Evolutionary conservation across 2,797 vertebrate genomes (phyloP), one percentile per base, ranked within the genome.

Genomic region (Hozukius guyotensis): DNA sequence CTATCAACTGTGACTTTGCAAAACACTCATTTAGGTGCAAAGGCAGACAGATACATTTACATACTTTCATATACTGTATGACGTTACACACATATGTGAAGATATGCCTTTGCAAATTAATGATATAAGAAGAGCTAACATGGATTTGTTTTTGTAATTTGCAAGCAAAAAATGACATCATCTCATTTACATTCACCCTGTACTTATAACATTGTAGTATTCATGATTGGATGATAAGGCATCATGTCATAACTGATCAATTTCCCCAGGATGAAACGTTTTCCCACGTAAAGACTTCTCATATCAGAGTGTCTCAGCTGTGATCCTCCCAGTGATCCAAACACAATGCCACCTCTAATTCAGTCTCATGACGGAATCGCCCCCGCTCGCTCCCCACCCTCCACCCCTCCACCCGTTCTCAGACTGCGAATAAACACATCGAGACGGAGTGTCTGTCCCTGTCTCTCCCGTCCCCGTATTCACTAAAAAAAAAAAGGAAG

Each of bases 1-100:
- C 88, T 92, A 92, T 89, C 94, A 96, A 96, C 89, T 93, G 93
- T 91, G 93, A 96, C 95, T 93, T 93, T 88, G 89, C 88, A 90
- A 84, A 83, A 83, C 73, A 87, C 75, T 89, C 65, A 86, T 81
- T 66, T 66, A 86, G 52, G 69, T 69, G 65, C 36, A 77, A 49
- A 77, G 77, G 59, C 70, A 88, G 75, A 88, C 80, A 87, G 84
- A 93, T 83, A 88, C 1, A 86, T 80, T 16, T 27, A 62, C 67
- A 76, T 52, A 65, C 77, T 75, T 75, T 24, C 49, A 76, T 66
- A 10, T 42, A 52, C 8, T n/a, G 49, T 20, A 42, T n/a, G 27
- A 59, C 9, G 64, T 55, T 61, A 60, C 7, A 75, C 18, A 72
- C 59, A 16, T 56, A 27, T 10, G 29, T 67, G 29, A 65, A 2